A percentile compares a stretch with the other conserved stretches of the same genome.
Evolutionary conservation across 2,113 vertebrate species (phyloP).

Genomic region (Chionis minor): DNA sequence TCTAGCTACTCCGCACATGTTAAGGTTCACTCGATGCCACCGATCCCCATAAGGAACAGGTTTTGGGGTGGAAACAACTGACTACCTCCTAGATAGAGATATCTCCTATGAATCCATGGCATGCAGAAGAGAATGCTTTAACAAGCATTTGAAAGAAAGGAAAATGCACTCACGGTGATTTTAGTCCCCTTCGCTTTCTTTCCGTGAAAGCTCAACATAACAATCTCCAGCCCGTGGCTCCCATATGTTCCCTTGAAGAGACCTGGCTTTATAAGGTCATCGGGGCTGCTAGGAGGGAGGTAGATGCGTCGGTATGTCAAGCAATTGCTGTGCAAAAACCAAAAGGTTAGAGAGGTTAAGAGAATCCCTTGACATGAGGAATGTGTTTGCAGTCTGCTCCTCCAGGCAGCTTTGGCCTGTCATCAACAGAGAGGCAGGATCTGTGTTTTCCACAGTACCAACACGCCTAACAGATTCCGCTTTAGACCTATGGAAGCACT

Average conservation of each 20-base stretch:
- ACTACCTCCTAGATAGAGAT: neutral
- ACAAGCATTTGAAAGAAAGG: neutral
- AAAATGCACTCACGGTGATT: conserved; percentile 84
- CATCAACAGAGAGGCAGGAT: neutral
- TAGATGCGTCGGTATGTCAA: conserved; percentile 97
- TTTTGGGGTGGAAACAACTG: neutral
- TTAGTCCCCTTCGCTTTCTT: conserved; percentile 88
- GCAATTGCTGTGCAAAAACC: conserved; percentile 86
- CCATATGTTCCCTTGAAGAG: conserved; percentile 98
- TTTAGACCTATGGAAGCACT: neutral
- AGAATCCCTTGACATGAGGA: neutral
- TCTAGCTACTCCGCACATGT: rapidly evolving
- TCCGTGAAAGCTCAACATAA: conserved; percentile 96
- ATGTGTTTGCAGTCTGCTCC: neutral
- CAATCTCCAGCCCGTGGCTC: conserved; percentile 95
- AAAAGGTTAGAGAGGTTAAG: neutral
- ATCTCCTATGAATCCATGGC: rapidly evolving
- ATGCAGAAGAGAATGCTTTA: neutral
- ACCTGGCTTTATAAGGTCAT: conserved; percentile 88
- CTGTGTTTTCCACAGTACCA: neutral
- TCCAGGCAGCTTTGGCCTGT: neutral
- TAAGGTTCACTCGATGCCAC: neutral
- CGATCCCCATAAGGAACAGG: neutral
- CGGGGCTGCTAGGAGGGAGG: conserved; percentile 85
- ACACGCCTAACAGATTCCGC: neutral